Conservation (phyloP, 2,797 vertebrate species). For the Sparidentex hasta region DNA sequence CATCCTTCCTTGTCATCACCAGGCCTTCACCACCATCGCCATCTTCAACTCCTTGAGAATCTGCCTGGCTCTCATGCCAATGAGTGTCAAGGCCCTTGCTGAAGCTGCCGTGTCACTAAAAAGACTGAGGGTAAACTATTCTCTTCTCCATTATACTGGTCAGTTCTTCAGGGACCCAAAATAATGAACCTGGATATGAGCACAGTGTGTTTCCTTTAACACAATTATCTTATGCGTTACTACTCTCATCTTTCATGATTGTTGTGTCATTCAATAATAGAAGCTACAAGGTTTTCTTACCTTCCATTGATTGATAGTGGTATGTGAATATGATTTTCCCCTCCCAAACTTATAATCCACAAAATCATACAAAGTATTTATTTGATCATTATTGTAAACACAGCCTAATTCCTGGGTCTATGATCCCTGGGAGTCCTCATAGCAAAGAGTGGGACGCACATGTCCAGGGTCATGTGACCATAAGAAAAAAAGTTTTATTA, state of each 20-base stretch:
- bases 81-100: slow-evolving; percentile 82
- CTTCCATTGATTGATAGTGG: not conserved
- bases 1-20: slow-evolving; percentile 25
- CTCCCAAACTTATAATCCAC: not conserved
- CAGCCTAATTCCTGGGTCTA: no score
- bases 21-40: slow-evolving; percentile 89
- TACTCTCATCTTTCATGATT: no score
- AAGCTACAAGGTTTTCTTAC: not conserved
- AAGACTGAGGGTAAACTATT: slow-evolving; percentile 85
- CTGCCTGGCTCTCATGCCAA: slow-evolving; percentile 81
- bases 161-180: no score
- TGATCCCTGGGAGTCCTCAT: no score
- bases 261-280: not conserved
- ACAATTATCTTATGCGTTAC: no score
- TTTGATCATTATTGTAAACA: no score
- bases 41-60: slow-evolving; percentile 89
- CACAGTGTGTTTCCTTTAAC: no score
- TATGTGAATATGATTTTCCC: not conserved
- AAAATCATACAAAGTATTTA: not conserved
- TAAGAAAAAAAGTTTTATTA: no score
- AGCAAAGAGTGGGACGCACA: no score
- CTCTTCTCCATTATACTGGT: not conserved
- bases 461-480: no score
- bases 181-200: no score
- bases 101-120: slow-evolving; percentile 84